Base-by-base conservation (phyloP, 2,888 invertebrate species). In the Xanthia togata region DNA sequence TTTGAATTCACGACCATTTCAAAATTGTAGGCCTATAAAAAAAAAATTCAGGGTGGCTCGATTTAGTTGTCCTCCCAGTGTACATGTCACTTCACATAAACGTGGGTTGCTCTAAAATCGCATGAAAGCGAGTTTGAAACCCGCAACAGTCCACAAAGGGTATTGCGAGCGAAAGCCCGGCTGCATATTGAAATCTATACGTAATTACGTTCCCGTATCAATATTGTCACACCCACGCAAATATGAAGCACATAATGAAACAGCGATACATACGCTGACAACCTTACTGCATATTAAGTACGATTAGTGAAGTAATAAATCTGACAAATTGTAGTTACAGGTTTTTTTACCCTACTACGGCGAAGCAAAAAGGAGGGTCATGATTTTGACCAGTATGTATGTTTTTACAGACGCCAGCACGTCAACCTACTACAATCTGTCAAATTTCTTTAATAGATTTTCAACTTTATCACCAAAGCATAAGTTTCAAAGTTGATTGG, bases 111-210 rank as follows among this genome's bases (percentile, higher is more conserved):
- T 64, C 35, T n/a, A 14, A 77, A 77, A 57, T 11, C 14, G 6
- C 23, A 69, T 17, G 70, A 53, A 62, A 26, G 26, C 53, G 1
- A 31, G 60, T 2, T 47, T 60, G 44, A 69, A 11, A 31, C 50
- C 1, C 8, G 41, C n/a, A 59, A 78, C 20, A n/a, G 17, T 60
- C 59, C 44, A 69, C 59, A 78, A 53, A 60, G 14, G 38, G 2
- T 9, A 55, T 31, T 47, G 20, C 35, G 41, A 38, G 9, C 11
- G 44, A 31, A 62, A 79, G 8, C 71, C 44, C 12, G 38, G n/a
- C 14, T 31, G 38, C 12, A 14, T 70, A 62, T 79, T 55, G 62
- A 70, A 79, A 70, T 79, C 38, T 62, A 62, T 70, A 20, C 44
- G n/a, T 44, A 44, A 60, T 47, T 50, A 35, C 26, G 26, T 53